Evolutionary conservation across 2,797 vertebrate species (phyloP), one percentile per base, ranked within the genome.

Genomic region (Leptoclinus maculatus): DNA sequence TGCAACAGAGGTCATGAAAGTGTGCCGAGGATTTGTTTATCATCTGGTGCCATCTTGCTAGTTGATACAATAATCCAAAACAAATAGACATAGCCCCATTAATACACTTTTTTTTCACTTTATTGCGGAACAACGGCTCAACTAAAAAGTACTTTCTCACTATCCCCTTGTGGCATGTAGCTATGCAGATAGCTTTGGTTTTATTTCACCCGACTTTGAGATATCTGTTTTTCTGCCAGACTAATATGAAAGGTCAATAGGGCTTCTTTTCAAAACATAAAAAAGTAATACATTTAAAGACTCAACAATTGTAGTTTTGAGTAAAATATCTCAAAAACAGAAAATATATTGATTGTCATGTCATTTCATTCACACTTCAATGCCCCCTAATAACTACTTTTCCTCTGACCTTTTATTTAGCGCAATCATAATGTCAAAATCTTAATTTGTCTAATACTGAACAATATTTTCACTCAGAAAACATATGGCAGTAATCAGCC

Each of bases 1-100:
- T 73, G 51, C 64, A 64, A 4, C 7, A 47, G 25, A 78, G 65
- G 65, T 80, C 69, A 71, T 27, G 11, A 56, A 66, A 71, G 41
- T 45, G 19, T 83, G 21, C 34, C 17, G 56, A 19, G 32, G 34
- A 74, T 32, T 23, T 38, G 27, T 71, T 74, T 66, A 27, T 34
- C 56, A 74, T 82, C 73, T 74, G 41, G 45, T 58, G 58, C 47
- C 25, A 66, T 69, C 49, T 56, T 32, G 36, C 41, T 5, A 66
- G 11, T 36, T 69, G 38, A 72, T 68, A 65, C 66, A 68, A 69
- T 70, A 51, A 77, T 65, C 58, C 21, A 57, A 76, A 62, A 69
- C 11, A 68, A 49, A 70, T 7, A 56, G 27, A 75, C 5, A 41
- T 4, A 47, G 73, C 56, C 4, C 16, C 4, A 60, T 60, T 32